Base-by-base conservation (phyloP, 2,888 invertebrate species). In the Ariolimax columbianus region DNA sequence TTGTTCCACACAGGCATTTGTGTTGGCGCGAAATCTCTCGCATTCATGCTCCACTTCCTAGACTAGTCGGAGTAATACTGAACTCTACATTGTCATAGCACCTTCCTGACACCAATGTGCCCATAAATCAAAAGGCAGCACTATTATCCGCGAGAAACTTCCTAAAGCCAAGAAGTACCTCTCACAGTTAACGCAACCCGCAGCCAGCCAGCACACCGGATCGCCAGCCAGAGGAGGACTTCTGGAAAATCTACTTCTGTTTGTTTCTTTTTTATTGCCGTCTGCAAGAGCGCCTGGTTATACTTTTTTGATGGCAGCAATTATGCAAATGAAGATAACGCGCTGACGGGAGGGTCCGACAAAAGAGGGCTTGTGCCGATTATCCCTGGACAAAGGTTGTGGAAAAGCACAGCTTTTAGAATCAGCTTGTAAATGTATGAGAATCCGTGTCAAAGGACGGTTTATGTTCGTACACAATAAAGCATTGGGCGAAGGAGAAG, bases 251-350 rank as follows among this genome's bases (percentile, higher is more conserved):
- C 80, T 80, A 68, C 80, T 81, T 81, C 68, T 81, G 81, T 81
- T 81, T 72, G 81, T 72, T 47, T 70, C 81, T 72, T 72, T 81
- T 81, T 81, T 81, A 81, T 70, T 66, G 68, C 68, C 81, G 81
- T 81, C 81, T 72, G 81, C 68, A 36, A 70, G 38, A 70, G 72
- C 72, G 81, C 81, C 81, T 81, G 38, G 72, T 70, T 72, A 72
- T 70, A 81, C 81, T 55, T 70, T 70, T 81, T 81, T 70, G 70
- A 81, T 70, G 81, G 81, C 72, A 72, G 81, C 80, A 81, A 81
- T 81, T 81, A 81, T 81, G 81, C 80, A 80, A 80, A 80, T 80
- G 80, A 26, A 33, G 72, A 81, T 70, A 81, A 81, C 81, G 55
- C 72, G 55, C 72, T 51, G 51, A 43, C 36, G 51, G 38, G 47